Evolutionary conservation across 2,113 vertebrate genomes (phyloP).

Genomic region (Larimichthys polyactis): DNA sequence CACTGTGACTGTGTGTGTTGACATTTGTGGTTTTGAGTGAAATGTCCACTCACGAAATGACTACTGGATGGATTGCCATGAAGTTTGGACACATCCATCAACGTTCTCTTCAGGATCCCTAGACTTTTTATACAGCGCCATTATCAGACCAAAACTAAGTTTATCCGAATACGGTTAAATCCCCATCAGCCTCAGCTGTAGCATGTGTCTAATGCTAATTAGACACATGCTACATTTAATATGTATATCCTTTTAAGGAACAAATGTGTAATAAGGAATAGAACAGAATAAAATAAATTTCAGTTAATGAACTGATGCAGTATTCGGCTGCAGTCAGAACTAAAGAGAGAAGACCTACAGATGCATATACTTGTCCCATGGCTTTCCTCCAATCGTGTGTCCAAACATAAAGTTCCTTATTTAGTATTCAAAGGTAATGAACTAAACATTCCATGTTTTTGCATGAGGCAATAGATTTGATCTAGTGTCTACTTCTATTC

Average conservation of each 20-base stretch:
- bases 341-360: background rate
- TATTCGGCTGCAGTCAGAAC: background rate
- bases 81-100: background rate
- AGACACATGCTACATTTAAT: too few relatives aligned
- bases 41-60: background rate
- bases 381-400: background rate
- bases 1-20: background rate
- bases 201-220: background rate
- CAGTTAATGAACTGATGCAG: background rate
- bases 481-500: too few relatives aligned
- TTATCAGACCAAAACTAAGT: background rate
- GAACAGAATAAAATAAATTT: too few relatives aligned
- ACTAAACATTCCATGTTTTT: too few relatives aligned
- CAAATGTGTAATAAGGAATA: too few relatives aligned
- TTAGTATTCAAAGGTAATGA: background rate
- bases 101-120: background rate
- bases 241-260: too few relatives aligned
- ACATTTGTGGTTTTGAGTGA: background rate
- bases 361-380: background rate
- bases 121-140: background rate
- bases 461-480: background rate
- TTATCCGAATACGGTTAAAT: too few relatives aligned
- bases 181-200: background rate
- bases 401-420: conserved; percentile 21
- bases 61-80: background rate